Evolutionary conservation across 2,888 invertebrate species (phyloP), one percentile per base, ranked within the genome.

Genomic region (Dolomedes plantarius): DNA sequence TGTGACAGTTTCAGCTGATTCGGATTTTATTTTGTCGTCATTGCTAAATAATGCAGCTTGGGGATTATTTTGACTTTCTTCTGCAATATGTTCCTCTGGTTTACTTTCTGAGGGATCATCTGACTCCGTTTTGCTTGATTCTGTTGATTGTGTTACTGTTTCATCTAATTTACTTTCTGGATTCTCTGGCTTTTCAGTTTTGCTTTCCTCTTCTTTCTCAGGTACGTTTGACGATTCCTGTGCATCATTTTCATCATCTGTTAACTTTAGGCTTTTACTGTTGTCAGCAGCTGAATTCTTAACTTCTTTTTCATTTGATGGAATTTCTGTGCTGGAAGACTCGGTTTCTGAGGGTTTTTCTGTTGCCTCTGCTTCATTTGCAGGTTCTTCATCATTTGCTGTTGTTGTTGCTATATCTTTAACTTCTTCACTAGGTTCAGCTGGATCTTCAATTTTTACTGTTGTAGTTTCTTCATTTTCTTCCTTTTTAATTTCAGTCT

Each of bases 1-100:
- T 16, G 81, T 74, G 19, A 68, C 68, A 29, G 81, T 74, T 62
- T 74, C 74, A 6, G 32, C 28, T 23, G 56, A 6, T 56, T 56
- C 56, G 7, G 19, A 5, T 23, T 56, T 56, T 23, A 56, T 56
- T 56, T 23, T 23, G 5, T 46, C 16, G 16, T 46, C 16, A 16
- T 16, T 46, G 16, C 11, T 46, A 23, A 23, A 56, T 23, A 23
- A 23, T 16, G 3, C 23, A 56, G 5, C 23, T 23, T 56, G 13
- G 19, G 56, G 23, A 23, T 23, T 23, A 23, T 1, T 23, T 56
- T 19, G 56, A 56, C 19, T 56, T 23, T 56, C 23, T 9, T 46
- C 46, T 46, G 46, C 9, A 16, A 16, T 16, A 46, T 2, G 46
- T 46, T 46, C 46, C 56, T 56, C 5, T 16, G 56, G 7, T 56